phyloP scores from a whole-genome alignment of 1,140 invertebrate genomes.

The Oryctes rhinoceros region DNA sequence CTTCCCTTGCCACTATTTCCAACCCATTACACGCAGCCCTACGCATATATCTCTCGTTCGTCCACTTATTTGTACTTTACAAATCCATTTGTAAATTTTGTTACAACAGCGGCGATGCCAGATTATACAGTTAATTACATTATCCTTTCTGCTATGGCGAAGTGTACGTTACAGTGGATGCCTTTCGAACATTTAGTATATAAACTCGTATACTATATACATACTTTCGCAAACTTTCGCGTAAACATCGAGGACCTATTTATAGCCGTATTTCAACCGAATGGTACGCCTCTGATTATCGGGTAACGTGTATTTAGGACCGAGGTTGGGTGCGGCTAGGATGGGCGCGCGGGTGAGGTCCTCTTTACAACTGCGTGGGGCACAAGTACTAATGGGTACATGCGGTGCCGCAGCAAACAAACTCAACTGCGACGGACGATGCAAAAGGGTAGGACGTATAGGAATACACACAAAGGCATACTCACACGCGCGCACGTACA shows the following conservation, averaged over 20 bases:
- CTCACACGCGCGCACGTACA: too few species aligned
- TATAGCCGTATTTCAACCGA: constrained; percentile 58
- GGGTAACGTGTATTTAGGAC: constrained; percentile 33
- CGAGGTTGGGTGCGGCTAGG: constrained; percentile 64
- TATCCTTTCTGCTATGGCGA: neutral
- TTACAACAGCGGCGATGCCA: neutral
- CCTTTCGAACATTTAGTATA: neutral
- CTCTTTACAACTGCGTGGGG: constrained; percentile 66
- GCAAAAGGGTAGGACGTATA: neutral
- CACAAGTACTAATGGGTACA: constrained; percentile 60
- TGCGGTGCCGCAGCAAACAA: constrained; percentile 43
- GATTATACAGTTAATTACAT: neutral
- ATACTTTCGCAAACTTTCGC: constrained; percentile 45
- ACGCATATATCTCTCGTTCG: too few species aligned
- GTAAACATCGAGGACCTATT: constrained; percentile 60
- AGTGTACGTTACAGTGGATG: neutral
- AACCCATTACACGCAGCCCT: too few species aligned
- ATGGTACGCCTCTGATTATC: constrained; percentile 52
- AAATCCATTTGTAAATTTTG: neutral
- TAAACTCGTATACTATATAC: neutral
- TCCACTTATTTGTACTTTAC: too few species aligned
- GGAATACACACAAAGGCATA: neutral
- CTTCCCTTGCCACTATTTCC: too few species aligned
- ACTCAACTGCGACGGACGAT: constrained; percentile 8
- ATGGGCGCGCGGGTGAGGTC: constrained; percentile 63